These are phyloP conservation scores for Smittia sp. DNA, from an alignment of 2,888 invertebrate species.

Conservation along the genomic window DNA sequence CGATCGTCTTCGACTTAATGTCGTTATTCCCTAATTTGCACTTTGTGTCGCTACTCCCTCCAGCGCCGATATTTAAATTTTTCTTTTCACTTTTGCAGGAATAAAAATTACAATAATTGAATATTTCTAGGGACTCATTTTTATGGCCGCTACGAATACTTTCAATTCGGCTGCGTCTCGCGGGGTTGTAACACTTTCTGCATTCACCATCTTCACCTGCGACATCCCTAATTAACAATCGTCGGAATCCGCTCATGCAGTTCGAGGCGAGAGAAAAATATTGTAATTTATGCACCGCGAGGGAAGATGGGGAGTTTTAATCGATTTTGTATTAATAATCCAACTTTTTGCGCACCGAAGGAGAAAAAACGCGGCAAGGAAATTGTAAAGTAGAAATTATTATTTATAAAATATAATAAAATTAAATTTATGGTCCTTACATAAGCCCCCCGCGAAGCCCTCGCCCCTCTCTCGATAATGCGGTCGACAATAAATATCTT, in stretches of 20 bases:
- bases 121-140: slow-evolving; percentile 20
- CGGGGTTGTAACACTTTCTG: slow-evolving; percentile 29
- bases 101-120: slow-evolving; percentile 28
- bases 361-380: background rate
- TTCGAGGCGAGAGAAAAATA: slow-evolving; percentile 14
- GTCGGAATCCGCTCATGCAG: background rate
- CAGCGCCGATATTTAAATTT: slow-evolving; percentile 32
- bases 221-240: slow-evolving; percentile 35
- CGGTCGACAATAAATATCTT: slow-evolving; percentile 41
- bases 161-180: background rate
- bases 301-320: slow-evolving; percentile 33
- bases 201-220: slow-evolving; percentile 18
- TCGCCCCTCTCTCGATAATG: slow-evolving; percentile 35
- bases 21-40: slow-evolving; percentile 23
- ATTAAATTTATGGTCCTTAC: slow-evolving; percentile 40
- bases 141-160: background rate
- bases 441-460: slow-evolving; percentile 22
- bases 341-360: slow-evolving; percentile 2
- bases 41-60: slow-evolving; percentile 6
- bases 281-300: slow-evolving; percentile 42
- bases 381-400: slow-evolving; percentile 36
- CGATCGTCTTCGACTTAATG: background rate
- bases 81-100: background rate
- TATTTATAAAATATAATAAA: slow-evolving; percentile 42
- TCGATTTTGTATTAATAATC: slow-evolving; percentile 42